Evolutionary conservation across 2,797 vertebrate genomes (phyloP).

Genomic region (Acanthurus tractus): DNA sequence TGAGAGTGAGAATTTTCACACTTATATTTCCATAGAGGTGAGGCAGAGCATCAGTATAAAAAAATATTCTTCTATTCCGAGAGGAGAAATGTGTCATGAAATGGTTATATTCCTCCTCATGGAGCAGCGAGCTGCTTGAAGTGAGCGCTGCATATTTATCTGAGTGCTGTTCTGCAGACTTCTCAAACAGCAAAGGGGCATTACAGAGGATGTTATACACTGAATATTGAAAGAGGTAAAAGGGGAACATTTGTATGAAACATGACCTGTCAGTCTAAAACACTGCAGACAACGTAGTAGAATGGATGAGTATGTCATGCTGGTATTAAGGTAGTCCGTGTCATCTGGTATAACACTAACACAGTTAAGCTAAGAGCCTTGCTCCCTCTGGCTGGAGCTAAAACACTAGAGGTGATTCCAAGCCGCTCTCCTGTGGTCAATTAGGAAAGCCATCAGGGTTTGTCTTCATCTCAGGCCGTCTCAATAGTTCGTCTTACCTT

Average conservation of each 20-base stretch:
- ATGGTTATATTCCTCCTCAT: conserved; percentile 38
- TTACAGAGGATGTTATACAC: conserved; percentile 34
- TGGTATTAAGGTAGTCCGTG: conserved; percentile 46
- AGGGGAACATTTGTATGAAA: conserved; percentile 54
- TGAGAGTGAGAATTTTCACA: not conserved
- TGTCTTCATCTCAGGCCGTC: conserved; percentile 73
- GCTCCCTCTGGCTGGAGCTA: conserved; percentile 43
- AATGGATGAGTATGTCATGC: conserved; percentile 54
- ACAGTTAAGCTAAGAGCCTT: conserved; percentile 55
- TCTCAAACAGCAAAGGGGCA: conserved; percentile 23
- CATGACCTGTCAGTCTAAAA: conserved; percentile 38
- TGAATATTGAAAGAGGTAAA: conserved; percentile 51
- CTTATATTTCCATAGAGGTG: conserved; percentile 1
- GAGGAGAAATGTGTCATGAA: conserved; percentile 29
- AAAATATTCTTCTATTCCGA: conserved; percentile 13
- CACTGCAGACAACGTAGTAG: conserved; percentile 44
- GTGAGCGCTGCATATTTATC: conserved; percentile 41
- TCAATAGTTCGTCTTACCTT: conserved; percentile 64
- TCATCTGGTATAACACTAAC: conserved; percentile 51
- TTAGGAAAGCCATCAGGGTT: conserved; percentile 77
- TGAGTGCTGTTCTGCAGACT: conserved; percentile 34
- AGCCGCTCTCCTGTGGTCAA: conserved; percentile 62
- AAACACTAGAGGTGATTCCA: conserved; percentile 57
- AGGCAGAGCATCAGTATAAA: conserved; percentile 9
- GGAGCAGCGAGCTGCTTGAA: conserved; percentile 35